Base-by-base conservation (phyloP, 2,888 invertebrate genomes). In the Dysmachus trigonus region DNA sequence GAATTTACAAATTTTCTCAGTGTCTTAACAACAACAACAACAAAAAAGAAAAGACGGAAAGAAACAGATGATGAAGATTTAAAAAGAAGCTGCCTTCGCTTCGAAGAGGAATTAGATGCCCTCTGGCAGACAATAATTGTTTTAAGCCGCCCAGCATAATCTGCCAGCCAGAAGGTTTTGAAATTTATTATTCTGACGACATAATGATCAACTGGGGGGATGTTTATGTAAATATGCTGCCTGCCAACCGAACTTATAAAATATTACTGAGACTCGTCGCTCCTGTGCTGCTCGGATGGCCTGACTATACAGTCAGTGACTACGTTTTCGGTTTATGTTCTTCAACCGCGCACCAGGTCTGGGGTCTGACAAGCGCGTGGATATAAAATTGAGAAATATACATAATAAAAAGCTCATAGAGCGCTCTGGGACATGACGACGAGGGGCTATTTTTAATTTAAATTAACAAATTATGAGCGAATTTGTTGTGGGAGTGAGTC, bases 251-350 rank as follows among this genome's bases (percentile, higher is more conserved):
- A 62, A 76, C 76, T 76, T 35, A 76, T 76, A 76, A 76, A 76
- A 76, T 22, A 76, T 76, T 76, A 76, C 76, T 38, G 38, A 76
- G 35, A n/a, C n/a, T n/a, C n/a, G 62, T 22, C 76, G 76, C 76
- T 38, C 33, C 38, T 35, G 22, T 72, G 31, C 31, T n/a, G n/a
- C n/a, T 22, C 8, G 76, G 38, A 76, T 27, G 47, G 27, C 79
- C 30, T 79, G 79, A 79, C 79, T 62, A 22, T 27, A n/a, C n/a
- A 62, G 62, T 22, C 62, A 62, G 62, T 62, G 62, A 62, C 62
- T 22, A 62, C 10, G 62, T 62, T 62, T n/a, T 62, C 62, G 62
- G 8, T n/a, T 27, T 27, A 18, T 18, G 62, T 7, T 62, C 3
- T 27, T 53, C 53, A 22, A 27, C 22, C 53, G 22, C n/a, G 5